These are phyloP conservation scores for Esox niger DNA, from an alignment of 2,113 vertebrate species.

Conservation along the genomic window DNA sequence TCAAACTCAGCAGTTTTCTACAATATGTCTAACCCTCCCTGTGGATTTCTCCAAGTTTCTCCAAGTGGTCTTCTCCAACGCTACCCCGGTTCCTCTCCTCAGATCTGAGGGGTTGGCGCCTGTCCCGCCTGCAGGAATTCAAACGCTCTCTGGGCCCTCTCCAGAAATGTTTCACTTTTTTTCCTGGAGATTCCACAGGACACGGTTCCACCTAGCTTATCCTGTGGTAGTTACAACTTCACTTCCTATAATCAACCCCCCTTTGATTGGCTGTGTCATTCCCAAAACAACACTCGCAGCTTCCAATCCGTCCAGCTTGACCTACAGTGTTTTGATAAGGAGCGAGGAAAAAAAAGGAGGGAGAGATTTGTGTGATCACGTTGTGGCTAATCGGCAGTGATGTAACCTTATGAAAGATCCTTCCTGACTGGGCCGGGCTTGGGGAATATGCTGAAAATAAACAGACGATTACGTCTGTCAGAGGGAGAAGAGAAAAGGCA, in stretches of 20 bases:
- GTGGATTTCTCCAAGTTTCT: background rate
- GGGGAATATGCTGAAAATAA: conserved; percentile 45
- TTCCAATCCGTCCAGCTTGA: conserved; percentile 17
- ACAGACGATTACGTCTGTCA: conserved; percentile 43
- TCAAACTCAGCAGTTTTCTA: background rate
- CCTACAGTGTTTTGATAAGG: conserved; percentile 47
- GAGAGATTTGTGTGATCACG: conserved; percentile 32
- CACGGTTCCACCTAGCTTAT: background rate
- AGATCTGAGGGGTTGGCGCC: background rate
- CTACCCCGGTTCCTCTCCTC: conserved; percentile 3
- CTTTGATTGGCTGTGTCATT: conserved; percentile 37
- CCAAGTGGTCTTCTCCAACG: background rate
- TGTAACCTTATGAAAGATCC: conserved; percentile 60
- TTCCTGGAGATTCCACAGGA: background rate
- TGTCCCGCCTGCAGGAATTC: conserved; percentile 2
- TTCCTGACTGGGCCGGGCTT: conserved; percentile 24
- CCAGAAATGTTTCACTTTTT: background rate
- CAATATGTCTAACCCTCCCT: conserved; percentile 13
- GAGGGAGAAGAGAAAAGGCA: background rate
- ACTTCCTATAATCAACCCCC: conserved; percentile 4
- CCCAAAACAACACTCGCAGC: conserved; percentile 27
- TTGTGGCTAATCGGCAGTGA: conserved; percentile 51
- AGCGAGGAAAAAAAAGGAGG: conserved; percentile 19
- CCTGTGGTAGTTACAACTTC: conserved; percentile 27
- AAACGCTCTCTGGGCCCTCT: background rate